Evolutionary conservation across 2,113 vertebrate genomes (phyloP).

Genomic region (Jacana jacana): DNA sequence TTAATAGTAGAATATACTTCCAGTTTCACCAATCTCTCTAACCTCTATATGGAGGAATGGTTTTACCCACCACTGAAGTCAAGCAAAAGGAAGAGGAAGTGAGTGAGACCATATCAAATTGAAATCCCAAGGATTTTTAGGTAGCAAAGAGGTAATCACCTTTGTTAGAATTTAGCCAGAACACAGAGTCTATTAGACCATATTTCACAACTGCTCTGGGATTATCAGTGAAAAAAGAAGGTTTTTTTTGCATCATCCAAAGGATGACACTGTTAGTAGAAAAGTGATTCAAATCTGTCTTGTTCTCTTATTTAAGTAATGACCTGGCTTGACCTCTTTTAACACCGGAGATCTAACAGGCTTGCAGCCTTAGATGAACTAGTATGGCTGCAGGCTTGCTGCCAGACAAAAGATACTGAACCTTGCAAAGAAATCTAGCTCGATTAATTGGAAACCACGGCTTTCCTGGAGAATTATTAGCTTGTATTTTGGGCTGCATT

Average conservation of each 20-base stretch:
- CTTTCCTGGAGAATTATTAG: background rate
- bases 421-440: background rate
- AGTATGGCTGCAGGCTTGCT: background rate
- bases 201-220: background rate
- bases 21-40: background rate
- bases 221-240: background rate
- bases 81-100: background rate
- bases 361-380: background rate
- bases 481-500: fast-evolving
- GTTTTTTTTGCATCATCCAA: background rate
- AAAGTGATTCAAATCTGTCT: background rate
- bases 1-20: background rate
- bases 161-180: background rate
- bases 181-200: background rate
- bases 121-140: background rate
- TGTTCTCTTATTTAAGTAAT: conserved; percentile 6
- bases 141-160: background rate
- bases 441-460: background rate
- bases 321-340: background rate
- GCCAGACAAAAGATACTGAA: background rate
- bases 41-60: background rate
- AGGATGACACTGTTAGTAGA: background rate
- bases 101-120: background rate
- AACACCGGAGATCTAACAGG: background rate
- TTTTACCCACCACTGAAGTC: background rate